phyloP scores from a whole-genome alignment of 2,797 vertebrate species.

The Chanos chanos region DNA sequence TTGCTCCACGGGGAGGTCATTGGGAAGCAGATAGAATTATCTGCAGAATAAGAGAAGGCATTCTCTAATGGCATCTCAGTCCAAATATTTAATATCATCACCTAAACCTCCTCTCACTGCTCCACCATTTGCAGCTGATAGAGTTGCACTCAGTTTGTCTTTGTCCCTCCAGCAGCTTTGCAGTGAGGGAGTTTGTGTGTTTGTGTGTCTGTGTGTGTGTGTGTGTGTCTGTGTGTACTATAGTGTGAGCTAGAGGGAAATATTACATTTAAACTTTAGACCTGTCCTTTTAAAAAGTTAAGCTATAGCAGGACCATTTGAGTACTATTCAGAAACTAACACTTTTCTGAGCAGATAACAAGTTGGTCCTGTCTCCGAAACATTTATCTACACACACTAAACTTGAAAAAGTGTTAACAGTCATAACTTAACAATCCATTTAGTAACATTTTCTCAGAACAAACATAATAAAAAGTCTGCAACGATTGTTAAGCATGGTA shows the following conservation, averaged over 20 bases:
- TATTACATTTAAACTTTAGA: no score
- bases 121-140: constrained; percentile 68
- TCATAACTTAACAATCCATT: no score
- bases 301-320: no score
- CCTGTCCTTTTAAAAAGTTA: no score
- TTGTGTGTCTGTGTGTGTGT: constrained; percentile 7
- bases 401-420: no score
- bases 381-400: no score
- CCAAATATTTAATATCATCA: constrained; percentile 88
- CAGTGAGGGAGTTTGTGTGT: neutral
- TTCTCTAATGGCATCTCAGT: constrained; percentile 84
- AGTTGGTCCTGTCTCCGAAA: no score
- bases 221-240: neutral
- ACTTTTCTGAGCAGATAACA: no score
- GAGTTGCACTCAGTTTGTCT: constrained; percentile 58
- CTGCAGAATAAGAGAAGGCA: constrained; percentile 83
- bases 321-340: no score
- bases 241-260: no score
- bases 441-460: neutral
- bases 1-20: constrained; percentile 80
- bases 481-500: no score
- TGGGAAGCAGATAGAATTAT: constrained; percentile 85
- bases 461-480: no score
- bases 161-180: constrained; percentile 21
- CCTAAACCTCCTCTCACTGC: constrained; percentile 75